These are phyloP conservation scores for Thymelicus lineola DNA, from an alignment of 2,888 invertebrate genomes.

Conservation along the genomic window DNA sequence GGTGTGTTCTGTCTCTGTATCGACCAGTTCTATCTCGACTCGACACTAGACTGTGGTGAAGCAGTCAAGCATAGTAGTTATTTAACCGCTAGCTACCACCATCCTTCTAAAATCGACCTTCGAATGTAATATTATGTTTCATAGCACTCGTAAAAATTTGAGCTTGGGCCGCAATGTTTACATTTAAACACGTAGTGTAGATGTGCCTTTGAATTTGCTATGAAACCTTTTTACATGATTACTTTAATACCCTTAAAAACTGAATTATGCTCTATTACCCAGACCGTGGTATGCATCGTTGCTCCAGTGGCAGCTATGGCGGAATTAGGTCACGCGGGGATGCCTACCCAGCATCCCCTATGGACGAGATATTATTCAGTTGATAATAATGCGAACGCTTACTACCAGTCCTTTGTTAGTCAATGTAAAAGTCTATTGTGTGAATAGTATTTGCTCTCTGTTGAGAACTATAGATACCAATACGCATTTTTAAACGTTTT, in stretches of 20 bases:
- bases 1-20: too few species aligned
- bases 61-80: too few species aligned
- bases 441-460: background rate
- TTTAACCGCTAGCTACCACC: too few species aligned
- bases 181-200: too few species aligned
- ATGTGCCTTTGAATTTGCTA: background rate
- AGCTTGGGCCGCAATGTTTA: too few species aligned
- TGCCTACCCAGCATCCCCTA: slow-evolving; percentile 17
- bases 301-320: background rate
- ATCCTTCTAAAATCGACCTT: too few species aligned
- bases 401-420: slow-evolving; percentile 8
- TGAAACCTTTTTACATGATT: slow-evolving; percentile 16
- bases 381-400: slow-evolving; percentile 27
- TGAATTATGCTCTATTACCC: slow-evolving; percentile 13
- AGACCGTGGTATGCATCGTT: slow-evolving; percentile 26
- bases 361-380: slow-evolving; percentile 29
- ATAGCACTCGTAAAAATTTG: too few species aligned
- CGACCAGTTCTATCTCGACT: too few species aligned
- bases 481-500: background rate
- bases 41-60: too few species aligned
- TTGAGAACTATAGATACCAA: background rate
- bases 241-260: slow-evolving; percentile 15
- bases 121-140: too few species aligned
- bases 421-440: slow-evolving; percentile 4
- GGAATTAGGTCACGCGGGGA: slow-evolving; percentile 31